Evolutionary conservation across 1,140 invertebrate genomes (phyloP).

Genomic region (Aphelinus atriplicis): DNA sequence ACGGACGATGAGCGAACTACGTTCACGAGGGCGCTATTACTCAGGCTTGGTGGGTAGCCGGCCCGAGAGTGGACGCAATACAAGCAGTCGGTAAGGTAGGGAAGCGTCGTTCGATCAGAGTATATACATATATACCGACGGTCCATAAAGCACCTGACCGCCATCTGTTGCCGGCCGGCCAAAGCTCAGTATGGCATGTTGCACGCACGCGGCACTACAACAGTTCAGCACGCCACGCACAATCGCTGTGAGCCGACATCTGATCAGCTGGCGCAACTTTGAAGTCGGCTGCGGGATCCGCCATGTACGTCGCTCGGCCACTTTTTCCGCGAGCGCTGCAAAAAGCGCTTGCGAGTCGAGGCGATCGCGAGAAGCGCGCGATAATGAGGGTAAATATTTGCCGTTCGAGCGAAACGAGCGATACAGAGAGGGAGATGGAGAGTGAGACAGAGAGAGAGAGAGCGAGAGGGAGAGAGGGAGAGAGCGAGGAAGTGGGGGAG

Average conservation of each 20-base stretch:
- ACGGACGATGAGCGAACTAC: constrained; percentile 62
- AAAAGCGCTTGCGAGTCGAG: neutral
- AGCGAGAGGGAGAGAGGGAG: neutral
- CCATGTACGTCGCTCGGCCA: neutral
- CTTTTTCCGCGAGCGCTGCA: neutral
- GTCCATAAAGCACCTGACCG: constrained; percentile 45
- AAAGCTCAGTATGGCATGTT: neutral
- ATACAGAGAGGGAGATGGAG: neutral
- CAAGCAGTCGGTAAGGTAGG: constrained; percentile 59
- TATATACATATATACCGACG: constrained; percentile 45
- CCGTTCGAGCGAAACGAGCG: constrained; percentile 19
- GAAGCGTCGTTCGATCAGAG: neutral
- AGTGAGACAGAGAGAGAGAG: too few relatives aligned
- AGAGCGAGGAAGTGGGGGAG: neutral
- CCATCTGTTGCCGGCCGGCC: constrained; percentile 54
- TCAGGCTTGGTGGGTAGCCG: constrained; percentile 55
- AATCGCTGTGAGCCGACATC: neutral
- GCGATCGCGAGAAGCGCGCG: constrained; percentile 10
- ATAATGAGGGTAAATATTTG: constrained; percentile 39
- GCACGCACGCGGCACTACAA: neutral
- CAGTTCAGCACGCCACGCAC: neutral
- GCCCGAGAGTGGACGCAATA: constrained; percentile 28
- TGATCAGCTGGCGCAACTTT: neutral
- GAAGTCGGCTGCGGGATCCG: neutral
- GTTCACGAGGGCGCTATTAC: constrained; percentile 46